Base-by-base conservation (phyloP, 92 coral and sea anemone genomes). In the Siderastrea radians region DNA sequence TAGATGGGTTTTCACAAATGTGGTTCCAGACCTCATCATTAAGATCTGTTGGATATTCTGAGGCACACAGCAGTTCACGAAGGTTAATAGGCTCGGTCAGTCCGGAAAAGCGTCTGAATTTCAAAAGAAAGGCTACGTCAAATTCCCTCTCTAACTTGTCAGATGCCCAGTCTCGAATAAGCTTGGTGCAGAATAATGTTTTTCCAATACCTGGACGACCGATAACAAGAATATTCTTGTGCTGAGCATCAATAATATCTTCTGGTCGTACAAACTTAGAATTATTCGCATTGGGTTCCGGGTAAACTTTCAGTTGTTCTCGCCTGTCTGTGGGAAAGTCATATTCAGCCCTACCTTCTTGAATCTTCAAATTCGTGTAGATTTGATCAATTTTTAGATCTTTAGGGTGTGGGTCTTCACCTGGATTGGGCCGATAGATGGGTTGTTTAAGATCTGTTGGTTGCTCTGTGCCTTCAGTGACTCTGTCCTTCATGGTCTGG, bases 81-180 rank as follows among this genome's bases (percentile, higher is more conserved):
- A 26, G 38, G 38, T 83, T 76, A 52, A 59, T 64, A 89, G 92
- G 54, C 71, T 82, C 38, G 38, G 38, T 26, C 38, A 26, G 38
- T 26, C 38, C 38, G 38, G 38, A 26, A 26, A 88, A 66, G 9
- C 62, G 46, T 11, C 89, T 70, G 58, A 83, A 89, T 57, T 67
- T 78, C 2, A 84, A 26, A 26, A 26, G 38, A 26, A 26, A 26
- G 38, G 38, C 38, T 26, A 26, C 68, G 11, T 74, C 79, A 8
- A 74, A 55, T 17, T 11, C 8, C 62, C 58, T 60, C 49, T 74
- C 81, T 5, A 54, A 15, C 16, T 83, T 44, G 43, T 58, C 57
- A 38, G 10, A 38, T 15, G 86, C 76, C 88, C 92, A 89, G 43
- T 83, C 71, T 44, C 82, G 92, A 8, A 83, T 51, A 16, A 83